A percentile compares a stretch with the other conserved stretches of the same genome.
phyloP scores from a whole-genome alignment of 1,140 invertebrate genomes.

The Leptonema lineaticorne region DNA sequence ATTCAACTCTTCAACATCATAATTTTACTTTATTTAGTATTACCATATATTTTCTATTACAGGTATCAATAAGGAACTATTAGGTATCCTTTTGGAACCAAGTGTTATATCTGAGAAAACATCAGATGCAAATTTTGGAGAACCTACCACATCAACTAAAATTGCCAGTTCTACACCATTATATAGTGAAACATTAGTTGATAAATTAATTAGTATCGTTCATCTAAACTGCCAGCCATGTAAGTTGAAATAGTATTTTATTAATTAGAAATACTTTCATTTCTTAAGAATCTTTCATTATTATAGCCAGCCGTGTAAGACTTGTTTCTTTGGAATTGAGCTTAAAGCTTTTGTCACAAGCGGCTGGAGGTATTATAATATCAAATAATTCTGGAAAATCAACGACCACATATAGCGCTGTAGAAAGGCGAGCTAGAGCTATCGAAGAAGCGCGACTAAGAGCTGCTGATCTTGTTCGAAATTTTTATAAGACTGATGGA shows the following conservation, averaged over 20 bases:
- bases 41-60: constrained; percentile 40
- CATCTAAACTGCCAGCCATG: constrained; percentile 78
- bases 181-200: constrained; percentile 77
- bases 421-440: constrained; percentile 50
- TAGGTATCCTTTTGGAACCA: constrained; percentile 56
- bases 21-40: not conserved
- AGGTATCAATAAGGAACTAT: constrained; percentile 74
- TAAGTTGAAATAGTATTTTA: constrained; percentile 47
- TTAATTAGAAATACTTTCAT: not conserved
- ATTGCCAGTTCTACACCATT: constrained; percentile 40
- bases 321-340: constrained; percentile 90
- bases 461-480: constrained; percentile 81
- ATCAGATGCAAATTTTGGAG: not conserved
- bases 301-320: constrained; percentile 74
- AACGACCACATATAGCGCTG: constrained; percentile 56
- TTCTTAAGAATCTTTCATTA: constrained; percentile 32
- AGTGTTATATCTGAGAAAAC: constrained; percentile 37
- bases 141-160: constrained; percentile 2
- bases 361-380: constrained; percentile 48
- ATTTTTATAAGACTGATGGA: constrained; percentile 97
- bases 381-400: not conserved
- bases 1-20: too few relatives aligned
- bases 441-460: constrained; percentile 82
- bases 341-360: constrained; percentile 71
- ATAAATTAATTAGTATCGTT: constrained; percentile 78